Evolutionary conservation across 1,140 invertebrate species (phyloP), one percentile per base, ranked within the genome.

Genomic region (Telenomus remus): DNA sequence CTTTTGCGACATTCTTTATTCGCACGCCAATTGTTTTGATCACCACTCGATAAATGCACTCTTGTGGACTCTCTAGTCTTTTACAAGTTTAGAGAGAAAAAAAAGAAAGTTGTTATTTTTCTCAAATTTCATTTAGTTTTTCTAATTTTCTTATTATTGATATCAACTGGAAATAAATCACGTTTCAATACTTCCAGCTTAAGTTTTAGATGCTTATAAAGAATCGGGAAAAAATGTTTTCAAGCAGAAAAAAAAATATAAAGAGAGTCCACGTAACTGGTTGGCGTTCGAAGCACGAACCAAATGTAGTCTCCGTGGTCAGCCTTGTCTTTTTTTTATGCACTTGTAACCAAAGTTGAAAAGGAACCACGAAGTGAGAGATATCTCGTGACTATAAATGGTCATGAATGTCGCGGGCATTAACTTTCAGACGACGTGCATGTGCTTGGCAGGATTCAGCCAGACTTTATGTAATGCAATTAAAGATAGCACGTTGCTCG

Each of bases 371-470:
- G 34, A 72, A 60, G 53, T 51, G 61, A 64, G 55, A 70, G 57
- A 71, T 64, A 63, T 66, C 68, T 63, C 79, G 46, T 72, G 74
- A 69, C 82, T 80, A 76, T 84, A 84, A 70, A 84, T 82, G 83
- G 82, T 79, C 71, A 84, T 82, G 80, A 82, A 65, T 75, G 79
- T 78, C 73, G 73, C 69, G 76, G 63, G 57, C 57, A 39, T 54
- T 42, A 64, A 59, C 46, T 64, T 66, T 35, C 19, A 42, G 47
- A 37, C 54, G 53, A n/a, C n/a, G n/a, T n/a, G n/a, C n/a, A 48
- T 68, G 59, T 64, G 57, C 61, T 57, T 27, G 37, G 37, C 34
- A 13, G 44, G 34, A 78, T 73, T 64, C 49, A 76, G 72, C 68
- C 47, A 50, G 44, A 63, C 37, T 47, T 8, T 55, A 39, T 43